phyloP scores from a whole-genome alignment of 37 sponge, comb jelly and placozoan species.

The Halisarca cf. caerulea region DNA sequence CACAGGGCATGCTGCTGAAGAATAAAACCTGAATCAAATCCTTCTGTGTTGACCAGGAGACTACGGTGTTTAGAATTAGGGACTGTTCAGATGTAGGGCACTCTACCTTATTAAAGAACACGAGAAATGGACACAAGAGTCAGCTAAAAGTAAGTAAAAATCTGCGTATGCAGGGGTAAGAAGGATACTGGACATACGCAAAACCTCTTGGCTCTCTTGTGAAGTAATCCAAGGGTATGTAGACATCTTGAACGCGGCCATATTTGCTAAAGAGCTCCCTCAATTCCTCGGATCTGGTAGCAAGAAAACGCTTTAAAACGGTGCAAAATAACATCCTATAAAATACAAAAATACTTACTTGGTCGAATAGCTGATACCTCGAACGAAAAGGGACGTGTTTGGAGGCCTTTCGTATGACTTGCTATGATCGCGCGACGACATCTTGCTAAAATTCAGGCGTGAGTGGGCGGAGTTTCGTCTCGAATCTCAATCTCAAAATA shows the following conservation, averaged over 20 bases:
- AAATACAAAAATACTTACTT: constrained; percentile 49
- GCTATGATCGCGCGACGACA: constrained; percentile 39
- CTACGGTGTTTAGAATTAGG: no score
- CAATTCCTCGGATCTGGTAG: constrained; percentile 80
- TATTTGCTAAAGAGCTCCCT: constrained; percentile 86
- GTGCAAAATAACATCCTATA: no score
- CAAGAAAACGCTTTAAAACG: not conserved
- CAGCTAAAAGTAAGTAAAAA: no score
- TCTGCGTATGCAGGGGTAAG: no score
- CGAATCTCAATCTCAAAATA: not conserved
- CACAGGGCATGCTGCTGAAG: no score
- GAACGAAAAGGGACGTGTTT: constrained; percentile 83
- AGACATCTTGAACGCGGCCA: constrained; percentile 91
- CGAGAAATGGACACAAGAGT: no score
- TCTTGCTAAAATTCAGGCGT: not conserved
- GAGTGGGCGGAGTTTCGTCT: not conserved
- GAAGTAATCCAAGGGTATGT: constrained; percentile 97
- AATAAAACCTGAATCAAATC: no score
- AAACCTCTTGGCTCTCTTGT: constrained; percentile 96
- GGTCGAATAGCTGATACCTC: constrained; percentile 72
- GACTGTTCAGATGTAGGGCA: no score
- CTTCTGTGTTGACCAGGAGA: no score
- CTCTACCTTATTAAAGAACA: no score
- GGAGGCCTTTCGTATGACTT: constrained; percentile 65
- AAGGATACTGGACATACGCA: constrained; percentile 97